Percentiles rank a stretch among this genome's conserved stretches.
phyloP scores from a whole-genome alignment of 1,140 invertebrate genomes.

The Atta texana region DNA sequence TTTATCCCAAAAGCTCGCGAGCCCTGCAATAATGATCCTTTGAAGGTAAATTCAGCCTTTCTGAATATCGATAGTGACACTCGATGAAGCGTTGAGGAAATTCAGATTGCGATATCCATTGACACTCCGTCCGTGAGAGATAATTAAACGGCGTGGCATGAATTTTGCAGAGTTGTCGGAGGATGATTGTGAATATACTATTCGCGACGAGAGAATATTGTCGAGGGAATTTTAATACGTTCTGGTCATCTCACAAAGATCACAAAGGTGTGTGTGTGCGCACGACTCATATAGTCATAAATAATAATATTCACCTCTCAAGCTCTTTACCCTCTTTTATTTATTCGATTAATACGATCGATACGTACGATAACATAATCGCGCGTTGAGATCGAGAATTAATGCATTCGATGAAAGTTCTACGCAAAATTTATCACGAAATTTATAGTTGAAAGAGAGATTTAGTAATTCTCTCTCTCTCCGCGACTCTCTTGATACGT shows the following conservation, averaged over 20 bases:
- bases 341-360: neutral
- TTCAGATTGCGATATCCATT: constrained; percentile 61
- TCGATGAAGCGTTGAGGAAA: constrained; percentile 40
- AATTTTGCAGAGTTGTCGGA: constrained; percentile 51
- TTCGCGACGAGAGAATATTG: constrained; percentile 35
- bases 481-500: neutral
- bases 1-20: constrained; percentile 64
- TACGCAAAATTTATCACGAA: neutral
- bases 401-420: neutral
- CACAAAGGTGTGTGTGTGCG: neutral
- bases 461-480: neutral
- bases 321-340: neutral
- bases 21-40: constrained; percentile 67
- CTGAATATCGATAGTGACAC: constrained; percentile 69
- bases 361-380: constrained; percentile 30
- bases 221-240: constrained; percentile 40
- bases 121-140: constrained; percentile 46
- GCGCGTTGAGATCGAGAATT: neutral
- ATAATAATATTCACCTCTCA: constrained; percentile 30
- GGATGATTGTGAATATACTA: constrained; percentile 47
- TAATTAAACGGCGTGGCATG: constrained; percentile 52
- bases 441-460: neutral
- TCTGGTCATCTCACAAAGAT: constrained; percentile 1
- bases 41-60: constrained; percentile 56
- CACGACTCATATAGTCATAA: neutral